Evolutionary conservation across 37 sponge, comb jelly and placozoan genomes (phyloP).

Genomic region (Haliclona indistincta): DNA sequence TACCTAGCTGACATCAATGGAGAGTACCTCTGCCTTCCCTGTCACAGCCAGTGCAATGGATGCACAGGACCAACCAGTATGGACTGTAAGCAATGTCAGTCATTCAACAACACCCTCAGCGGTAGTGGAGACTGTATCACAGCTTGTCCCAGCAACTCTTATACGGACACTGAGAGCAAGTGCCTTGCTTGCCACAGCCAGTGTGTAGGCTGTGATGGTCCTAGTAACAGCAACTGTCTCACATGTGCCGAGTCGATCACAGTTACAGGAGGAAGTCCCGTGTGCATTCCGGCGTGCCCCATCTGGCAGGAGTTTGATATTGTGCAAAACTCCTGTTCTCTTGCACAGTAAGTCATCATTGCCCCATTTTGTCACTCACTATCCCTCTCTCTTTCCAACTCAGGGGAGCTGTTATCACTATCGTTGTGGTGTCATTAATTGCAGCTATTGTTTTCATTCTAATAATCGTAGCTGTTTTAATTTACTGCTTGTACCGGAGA

Average conservation of each 20-base stretch:
- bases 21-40: constrained; percentile 17
- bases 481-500: no score
- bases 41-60: constrained; percentile 20
- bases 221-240: not conserved
- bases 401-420: no score
- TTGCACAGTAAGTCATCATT: constrained; percentile 6
- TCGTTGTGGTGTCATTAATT: no score
- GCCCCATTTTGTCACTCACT: no score
- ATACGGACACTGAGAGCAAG: not conserved
- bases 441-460: no score
- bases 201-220: constrained; percentile 10
- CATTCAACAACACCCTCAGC: constrained; percentile 1
- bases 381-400: no score
- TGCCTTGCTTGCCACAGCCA: not conserved
- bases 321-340: not conserved
- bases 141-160: not conserved
- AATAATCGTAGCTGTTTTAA: no score
- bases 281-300: not conserved
- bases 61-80: constrained; percentile 30
- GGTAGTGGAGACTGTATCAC: not conserved
- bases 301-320: constrained; percentile 2
- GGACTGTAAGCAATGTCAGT: constrained; percentile 22
- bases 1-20: constrained; percentile 7
- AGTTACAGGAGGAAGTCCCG: not conserved
- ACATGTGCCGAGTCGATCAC: not conserved